phyloP scores from a whole-genome alignment of 2,888 invertebrate genomes.

The Lordiphosa andalusiaca region DNA sequence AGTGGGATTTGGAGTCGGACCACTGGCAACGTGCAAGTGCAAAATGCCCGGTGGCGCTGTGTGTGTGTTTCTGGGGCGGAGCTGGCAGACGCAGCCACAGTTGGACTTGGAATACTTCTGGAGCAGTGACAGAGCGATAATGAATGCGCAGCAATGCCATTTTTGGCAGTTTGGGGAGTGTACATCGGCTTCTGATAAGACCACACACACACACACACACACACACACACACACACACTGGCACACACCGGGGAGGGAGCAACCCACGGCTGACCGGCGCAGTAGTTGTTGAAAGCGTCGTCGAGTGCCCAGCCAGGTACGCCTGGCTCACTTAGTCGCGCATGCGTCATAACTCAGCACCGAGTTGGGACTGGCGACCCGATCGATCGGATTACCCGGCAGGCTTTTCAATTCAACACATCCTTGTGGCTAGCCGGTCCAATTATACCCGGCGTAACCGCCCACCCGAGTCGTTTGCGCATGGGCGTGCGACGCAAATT shows the following conservation, averaged over 20 bases:
- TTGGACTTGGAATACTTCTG: background rate
- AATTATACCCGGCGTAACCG: slow-evolving; percentile 48
- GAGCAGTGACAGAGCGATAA: slow-evolving; percentile 56
- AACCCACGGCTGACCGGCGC: slow-evolving; percentile 27
- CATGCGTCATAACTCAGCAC: slow-evolving; percentile 59
- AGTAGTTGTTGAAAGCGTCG: slow-evolving; percentile 75
- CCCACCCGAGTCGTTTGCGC: slow-evolving; percentile 23
- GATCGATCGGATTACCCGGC: slow-evolving; percentile 71
- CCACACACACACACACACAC: slow-evolving; percentile 61
- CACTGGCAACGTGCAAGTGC: slow-evolving; percentile 23
- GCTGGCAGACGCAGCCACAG: slow-evolving; percentile 39
- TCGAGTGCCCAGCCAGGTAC: slow-evolving; percentile 57
- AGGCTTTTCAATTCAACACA: slow-evolving; percentile 76
- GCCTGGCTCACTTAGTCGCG: slow-evolving; percentile 59
- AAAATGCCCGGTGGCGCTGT: slow-evolving; percentile 68
- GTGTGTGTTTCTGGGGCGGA: slow-evolving; percentile 26
- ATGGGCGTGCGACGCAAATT: slow-evolving; percentile 67
- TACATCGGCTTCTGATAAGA: slow-evolving; percentile 79
- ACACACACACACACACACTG: too few relatives aligned
- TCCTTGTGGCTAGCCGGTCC: slow-evolving; percentile 50
- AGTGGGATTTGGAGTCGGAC: slow-evolving; percentile 15
- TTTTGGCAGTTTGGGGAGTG: slow-evolving; percentile 72
- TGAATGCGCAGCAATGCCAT: slow-evolving; percentile 70
- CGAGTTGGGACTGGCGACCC: slow-evolving; percentile 5
- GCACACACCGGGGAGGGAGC: background rate